A percentile compares a stretch with the other conserved stretches of the same genome.
phyloP scores from a whole-genome alignment of 2,113 vertebrate genomes.

The Mesembrinibis cayennensis region DNA sequence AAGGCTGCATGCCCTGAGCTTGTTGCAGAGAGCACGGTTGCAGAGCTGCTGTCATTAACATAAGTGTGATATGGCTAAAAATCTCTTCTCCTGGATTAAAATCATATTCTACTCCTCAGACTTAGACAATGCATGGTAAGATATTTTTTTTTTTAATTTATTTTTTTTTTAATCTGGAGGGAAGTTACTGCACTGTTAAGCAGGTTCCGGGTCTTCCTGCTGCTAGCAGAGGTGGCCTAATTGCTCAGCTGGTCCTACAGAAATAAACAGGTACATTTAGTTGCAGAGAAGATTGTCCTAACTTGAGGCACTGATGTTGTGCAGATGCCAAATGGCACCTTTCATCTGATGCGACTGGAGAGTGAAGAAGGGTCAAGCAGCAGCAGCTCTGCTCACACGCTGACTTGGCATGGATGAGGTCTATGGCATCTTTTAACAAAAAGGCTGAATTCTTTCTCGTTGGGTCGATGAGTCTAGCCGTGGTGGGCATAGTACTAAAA shows the following conservation, averaged over 20 bases:
- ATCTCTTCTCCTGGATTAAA: background rate
- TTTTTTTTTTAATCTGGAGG: background rate
- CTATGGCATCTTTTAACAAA: background rate
- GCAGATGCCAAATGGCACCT: background rate
- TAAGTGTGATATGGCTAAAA: background rate
- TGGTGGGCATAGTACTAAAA: background rate
- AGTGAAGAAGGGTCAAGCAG: background rate
- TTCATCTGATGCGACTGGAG: background rate
- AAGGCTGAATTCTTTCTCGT: background rate
- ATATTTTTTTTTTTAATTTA: background rate
- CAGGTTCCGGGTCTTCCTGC: background rate
- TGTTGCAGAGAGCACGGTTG: background rate
- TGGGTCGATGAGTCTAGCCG: rapidly evolving
- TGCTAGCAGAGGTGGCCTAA: background rate
- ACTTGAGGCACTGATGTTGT: background rate
- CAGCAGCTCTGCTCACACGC: background rate
- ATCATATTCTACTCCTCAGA: background rate
- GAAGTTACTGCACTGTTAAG: background rate
- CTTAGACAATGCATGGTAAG: background rate
- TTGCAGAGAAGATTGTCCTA: background rate
- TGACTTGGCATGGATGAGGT: background rate
- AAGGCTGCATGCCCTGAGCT: background rate
- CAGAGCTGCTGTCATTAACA: background rate
- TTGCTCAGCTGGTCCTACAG: background rate
- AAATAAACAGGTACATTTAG: background rate